Evolutionary conservation across 2,888 invertebrate species (phyloP).

Genomic region (Drosophila falleni): DNA sequence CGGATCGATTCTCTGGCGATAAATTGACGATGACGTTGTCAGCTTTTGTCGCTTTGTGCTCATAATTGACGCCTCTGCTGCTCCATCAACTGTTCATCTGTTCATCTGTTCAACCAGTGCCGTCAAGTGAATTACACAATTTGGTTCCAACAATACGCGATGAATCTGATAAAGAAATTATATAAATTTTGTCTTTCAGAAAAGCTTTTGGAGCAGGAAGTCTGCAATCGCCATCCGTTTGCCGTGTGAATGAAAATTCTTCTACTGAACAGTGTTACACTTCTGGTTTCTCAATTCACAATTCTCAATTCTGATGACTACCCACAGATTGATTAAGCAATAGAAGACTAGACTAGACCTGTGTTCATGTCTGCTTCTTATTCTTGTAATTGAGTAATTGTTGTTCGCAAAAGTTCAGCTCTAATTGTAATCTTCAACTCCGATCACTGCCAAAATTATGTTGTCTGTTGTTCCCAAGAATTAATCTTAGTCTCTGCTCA

Average conservation of each 20-base stretch:
- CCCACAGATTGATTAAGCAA: constrained; percentile 57
- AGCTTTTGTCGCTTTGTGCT: constrained; percentile 69
- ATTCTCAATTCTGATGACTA: constrained; percentile 20
- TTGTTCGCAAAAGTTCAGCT: constrained; percentile 47
- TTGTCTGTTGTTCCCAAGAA: constrained; percentile 48
- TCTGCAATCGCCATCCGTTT: constrained; percentile 67
- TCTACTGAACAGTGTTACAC: constrained; percentile 15
- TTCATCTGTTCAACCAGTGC: constrained; percentile 52
- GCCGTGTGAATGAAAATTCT: constrained; percentile 65
- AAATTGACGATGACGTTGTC: constrained; percentile 35
- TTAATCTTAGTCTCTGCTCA: constrained; percentile 25
- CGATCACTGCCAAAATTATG: constrained; percentile 65
- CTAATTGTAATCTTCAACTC: constrained; percentile 67
- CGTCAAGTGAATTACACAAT: constrained; percentile 69
- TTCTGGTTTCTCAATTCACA: constrained; percentile 36
- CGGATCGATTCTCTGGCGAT: constrained; percentile 49
- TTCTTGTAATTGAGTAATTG: constrained; percentile 63
- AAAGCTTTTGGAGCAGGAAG: constrained; percentile 69
- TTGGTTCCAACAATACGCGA: constrained; percentile 61
- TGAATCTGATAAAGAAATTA: constrained; percentile 74
- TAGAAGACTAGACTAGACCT: constrained; percentile 34
- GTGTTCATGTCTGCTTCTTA: neutral
- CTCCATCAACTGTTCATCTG: neutral
- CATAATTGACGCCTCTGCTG: constrained; percentile 65
- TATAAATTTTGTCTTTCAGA: constrained; percentile 71